phyloP scores from a whole-genome alignment of 2,888 invertebrate genomes.

The Polyommatus icarus region DNA sequence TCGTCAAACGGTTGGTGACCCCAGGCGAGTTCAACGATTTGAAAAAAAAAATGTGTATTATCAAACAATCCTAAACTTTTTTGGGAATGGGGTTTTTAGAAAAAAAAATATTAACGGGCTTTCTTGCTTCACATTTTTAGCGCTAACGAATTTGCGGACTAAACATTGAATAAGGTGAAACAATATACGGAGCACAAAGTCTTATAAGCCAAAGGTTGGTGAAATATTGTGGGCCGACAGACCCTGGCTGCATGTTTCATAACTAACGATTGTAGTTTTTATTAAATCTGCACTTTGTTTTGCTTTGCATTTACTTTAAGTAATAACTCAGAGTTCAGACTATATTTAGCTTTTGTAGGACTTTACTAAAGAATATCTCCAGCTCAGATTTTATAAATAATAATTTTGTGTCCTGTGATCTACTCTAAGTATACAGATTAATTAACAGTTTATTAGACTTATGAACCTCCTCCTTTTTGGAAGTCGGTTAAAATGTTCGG shows the following conservation, averaged over 20 bases:
- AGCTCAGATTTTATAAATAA: no score
- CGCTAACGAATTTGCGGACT: no score
- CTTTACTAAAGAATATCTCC: no score
- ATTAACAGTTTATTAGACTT: no score
- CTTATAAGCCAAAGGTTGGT: background rate
- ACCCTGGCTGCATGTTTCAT: background rate
- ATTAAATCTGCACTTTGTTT: constrained; percentile 16
- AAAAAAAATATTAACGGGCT: no score
- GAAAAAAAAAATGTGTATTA: background rate
- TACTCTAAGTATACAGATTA: no score
- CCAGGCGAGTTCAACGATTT: background rate
- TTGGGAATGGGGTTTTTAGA: background rate
- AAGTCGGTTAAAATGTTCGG: no score
- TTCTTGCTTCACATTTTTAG: no score
- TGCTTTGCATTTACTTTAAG: constrained; percentile 8
- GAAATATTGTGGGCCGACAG: background rate
- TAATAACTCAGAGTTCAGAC: background rate
- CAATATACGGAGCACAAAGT: background rate
- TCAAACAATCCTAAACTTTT: background rate
- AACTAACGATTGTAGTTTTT: constrained; percentile 11
- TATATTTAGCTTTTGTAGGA: background rate
- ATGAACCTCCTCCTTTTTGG: no score
- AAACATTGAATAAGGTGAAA: background rate
- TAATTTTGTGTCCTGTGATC: no score
- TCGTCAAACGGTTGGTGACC: constrained; percentile 11